Evolutionary conservation across 2,113 vertebrate genomes (phyloP).

Genomic region (Vulpes lagopus): DNA sequence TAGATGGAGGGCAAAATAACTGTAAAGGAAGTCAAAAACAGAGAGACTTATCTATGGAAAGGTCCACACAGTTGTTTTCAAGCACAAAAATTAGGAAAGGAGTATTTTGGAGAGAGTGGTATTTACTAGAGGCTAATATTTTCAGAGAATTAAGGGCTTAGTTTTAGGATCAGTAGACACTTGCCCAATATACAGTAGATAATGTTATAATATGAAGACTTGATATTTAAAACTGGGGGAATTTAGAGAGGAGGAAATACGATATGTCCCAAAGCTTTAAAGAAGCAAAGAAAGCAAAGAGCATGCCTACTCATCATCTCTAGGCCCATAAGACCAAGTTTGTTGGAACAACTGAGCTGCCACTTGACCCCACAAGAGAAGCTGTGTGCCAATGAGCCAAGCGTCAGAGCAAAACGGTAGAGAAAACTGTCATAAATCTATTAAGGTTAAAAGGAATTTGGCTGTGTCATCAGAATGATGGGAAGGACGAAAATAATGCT

Average conservation of each 20-base stretch:
- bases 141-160: background rate
- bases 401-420: background rate
- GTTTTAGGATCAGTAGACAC: background rate
- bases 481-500: background rate
- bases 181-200: background rate
- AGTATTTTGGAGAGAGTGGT: background rate
- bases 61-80: background rate
- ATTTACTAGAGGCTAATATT: background rate
- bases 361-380: background rate
- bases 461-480: background rate
- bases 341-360: no score
- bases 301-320: background rate
- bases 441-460: background rate
- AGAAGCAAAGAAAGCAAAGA: background rate
- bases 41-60: background rate
- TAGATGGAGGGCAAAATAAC: background rate
- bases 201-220: background rate
- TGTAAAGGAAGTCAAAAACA: background rate
- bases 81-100: background rate
- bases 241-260: background rate
- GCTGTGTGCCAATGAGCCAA: no score
- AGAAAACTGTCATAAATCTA: background rate
- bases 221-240: background rate
- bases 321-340: background rate
- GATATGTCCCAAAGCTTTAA: background rate